Conservation (phyloP, 2,797 vertebrate species). For the Gadopsis marmoratus region DNA sequence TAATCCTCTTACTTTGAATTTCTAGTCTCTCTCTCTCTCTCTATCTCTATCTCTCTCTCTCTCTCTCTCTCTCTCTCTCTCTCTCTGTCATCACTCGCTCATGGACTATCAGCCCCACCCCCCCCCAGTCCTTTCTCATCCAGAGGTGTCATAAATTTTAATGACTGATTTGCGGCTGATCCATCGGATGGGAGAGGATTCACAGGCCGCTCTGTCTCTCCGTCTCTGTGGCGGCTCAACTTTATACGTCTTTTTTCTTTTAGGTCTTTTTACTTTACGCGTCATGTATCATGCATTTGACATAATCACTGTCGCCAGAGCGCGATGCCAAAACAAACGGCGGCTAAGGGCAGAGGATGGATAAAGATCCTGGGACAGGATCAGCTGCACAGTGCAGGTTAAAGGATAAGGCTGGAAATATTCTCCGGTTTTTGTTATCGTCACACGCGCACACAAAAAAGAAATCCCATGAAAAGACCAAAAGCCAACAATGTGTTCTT, state of each 20-base stretch:
- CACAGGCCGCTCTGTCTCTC: conserved; percentile 31
- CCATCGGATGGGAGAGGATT: conserved; percentile 39
- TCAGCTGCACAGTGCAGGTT: not conserved
- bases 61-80: conserved; percentile 21
- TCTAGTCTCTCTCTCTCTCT: conserved; percentile 19
- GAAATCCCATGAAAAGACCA: not conserved
- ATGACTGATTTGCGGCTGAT: conserved; percentile 60
- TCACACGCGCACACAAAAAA: not conserved
- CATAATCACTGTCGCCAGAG: conserved; percentile 27
- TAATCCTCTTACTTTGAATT: too few relatives aligned
- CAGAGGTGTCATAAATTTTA: conserved; percentile 64
- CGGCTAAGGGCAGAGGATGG: conserved; percentile 24
- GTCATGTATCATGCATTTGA: conserved; percentile 59
- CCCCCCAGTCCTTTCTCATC: conserved; percentile 42
- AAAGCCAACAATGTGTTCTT: not conserved
- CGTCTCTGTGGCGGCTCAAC: conserved; percentile 14
- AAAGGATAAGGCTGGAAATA: not conserved
- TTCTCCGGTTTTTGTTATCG: not conserved
- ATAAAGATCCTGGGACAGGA: conserved; percentile 15
- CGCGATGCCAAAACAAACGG: conserved; percentile 30
- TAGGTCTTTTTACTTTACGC: conserved; percentile 34
- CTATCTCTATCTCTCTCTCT: conserved; percentile 40
- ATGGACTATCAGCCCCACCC: conserved; percentile 43
- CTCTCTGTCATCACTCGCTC: conserved; percentile 32
- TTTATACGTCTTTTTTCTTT: conserved; percentile 10